Evolutionary conservation across 2,797 vertebrate genomes (phyloP).

Genomic region (Tangara arthus): DNA sequence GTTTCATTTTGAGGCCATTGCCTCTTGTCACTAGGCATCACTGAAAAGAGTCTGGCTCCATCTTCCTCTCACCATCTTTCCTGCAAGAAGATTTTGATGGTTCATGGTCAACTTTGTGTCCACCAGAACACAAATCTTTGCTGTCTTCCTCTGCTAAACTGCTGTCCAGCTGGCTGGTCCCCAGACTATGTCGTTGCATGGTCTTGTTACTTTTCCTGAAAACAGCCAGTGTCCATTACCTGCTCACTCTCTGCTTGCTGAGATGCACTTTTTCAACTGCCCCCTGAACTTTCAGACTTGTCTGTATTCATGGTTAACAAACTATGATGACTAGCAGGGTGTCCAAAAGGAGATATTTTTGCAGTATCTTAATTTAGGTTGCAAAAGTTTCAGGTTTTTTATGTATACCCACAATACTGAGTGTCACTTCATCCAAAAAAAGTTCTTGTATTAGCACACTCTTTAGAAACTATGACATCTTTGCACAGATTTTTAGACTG

Average conservation of each 20-base stretch:
- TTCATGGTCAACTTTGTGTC: neutral
- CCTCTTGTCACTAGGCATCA: neutral
- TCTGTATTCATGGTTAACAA: neutral
- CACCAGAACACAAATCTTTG: neutral
- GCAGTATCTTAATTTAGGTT: slow-evolving; percentile 47
- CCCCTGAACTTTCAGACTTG: neutral
- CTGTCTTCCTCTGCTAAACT: neutral
- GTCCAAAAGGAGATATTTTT: slow-evolving; percentile 39
- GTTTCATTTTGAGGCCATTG: neutral
- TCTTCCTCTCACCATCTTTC: neutral
- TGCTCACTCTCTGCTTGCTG: neutral
- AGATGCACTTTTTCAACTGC: neutral
- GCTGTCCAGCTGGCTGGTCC: neutral
- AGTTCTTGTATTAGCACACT: slow-evolving; percentile 55
- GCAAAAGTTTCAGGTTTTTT: slow-evolving; percentile 44
- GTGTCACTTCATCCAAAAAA: slow-evolving; percentile 57
- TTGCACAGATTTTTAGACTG: slow-evolving; percentile 47
- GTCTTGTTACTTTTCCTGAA: neutral
- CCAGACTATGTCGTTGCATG: neutral
- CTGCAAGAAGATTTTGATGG: accelerated
- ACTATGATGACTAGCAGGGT: neutral
- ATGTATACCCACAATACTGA: slow-evolving; percentile 6
- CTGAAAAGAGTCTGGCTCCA: neutral
- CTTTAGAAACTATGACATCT: slow-evolving; percentile 58
- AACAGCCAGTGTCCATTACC: neutral